Base-by-base conservation (phyloP, 2,797 vertebrate genomes). In the Ataeniobius toweri region DNA sequence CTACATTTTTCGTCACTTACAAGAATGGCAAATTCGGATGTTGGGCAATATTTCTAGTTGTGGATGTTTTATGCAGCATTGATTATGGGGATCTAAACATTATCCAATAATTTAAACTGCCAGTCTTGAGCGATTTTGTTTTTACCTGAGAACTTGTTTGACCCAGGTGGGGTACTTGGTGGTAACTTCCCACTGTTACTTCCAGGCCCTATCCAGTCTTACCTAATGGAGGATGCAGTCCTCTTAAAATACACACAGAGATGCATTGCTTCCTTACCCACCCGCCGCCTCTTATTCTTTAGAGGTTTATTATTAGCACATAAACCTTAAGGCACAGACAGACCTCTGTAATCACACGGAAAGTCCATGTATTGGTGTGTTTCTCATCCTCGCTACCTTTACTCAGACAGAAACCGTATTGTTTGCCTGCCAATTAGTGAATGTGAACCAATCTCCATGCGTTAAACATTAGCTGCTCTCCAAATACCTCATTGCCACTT, bases 391-490 rank as follows among this genome's bases (percentile, higher is more conserved):
- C 48, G 65, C 72, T 83, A 46, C 88, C 83, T 83, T 80, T 78
- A 83, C 67, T 58, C 55, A 75, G 77, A 92, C 87, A 90, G 82
- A 80, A 82, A 89, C 79, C 79, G 63, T 83, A 88, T 90, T 92
- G 89, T 92, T 88, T 82, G 50, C 53, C 22, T 46, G 67, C 41
- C 18, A 44, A 89, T 91, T 91, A 89, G 86, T 82, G 84, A 88
- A 76, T 83, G 44, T 75, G 74, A 86, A 83, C 73, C 9, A 24
- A 41, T 83, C 74, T 76, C 65, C 73, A 68, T 77, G 84, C 31
- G 80, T 93, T 91, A 91, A 91, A 89, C 88, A 92, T 91, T 93
- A 91, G 81, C 89, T 72, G 51, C 36, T 71, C 65, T 82, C 83
- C 83, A 73, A 88, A 92, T 71, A 78, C 73, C 83, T 82, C 76